These are phyloP conservation scores for Julus scanicus DNA, from an alignment of 2,888 invertebrate genomes.

Conservation along the genomic window DNA sequence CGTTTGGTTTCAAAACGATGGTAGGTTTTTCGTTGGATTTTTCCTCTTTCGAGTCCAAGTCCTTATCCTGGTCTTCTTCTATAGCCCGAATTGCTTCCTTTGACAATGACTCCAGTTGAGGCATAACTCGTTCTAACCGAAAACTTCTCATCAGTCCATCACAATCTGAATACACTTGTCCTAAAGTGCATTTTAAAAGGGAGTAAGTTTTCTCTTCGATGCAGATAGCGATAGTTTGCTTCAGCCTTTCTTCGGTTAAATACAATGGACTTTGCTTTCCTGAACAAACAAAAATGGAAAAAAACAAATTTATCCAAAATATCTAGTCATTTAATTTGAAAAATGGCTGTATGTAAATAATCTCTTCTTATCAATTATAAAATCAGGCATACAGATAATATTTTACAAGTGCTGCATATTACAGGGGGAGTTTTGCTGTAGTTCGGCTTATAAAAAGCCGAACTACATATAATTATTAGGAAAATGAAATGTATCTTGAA, in stretches of 20 bases:
- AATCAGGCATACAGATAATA: too few species aligned
- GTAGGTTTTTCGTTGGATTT: constrained; percentile 58
- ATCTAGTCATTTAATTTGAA: neutral
- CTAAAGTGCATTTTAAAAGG: constrained; percentile 78
- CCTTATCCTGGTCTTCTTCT: constrained; percentile 86
- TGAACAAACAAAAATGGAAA: neutral
- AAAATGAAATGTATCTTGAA: too few species aligned
- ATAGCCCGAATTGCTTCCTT: constrained; percentile 79
- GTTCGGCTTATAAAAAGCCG: too few species aligned
- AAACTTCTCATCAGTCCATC: constrained; percentile 61
- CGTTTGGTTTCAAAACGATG: constrained; percentile 70
- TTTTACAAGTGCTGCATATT: too few species aligned
- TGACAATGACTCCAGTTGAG: constrained; percentile 64
- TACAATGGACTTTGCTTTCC: constrained; percentile 58
- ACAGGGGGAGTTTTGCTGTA: too few species aligned
- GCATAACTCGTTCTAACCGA: neutral
- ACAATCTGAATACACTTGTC: constrained; percentile 78
- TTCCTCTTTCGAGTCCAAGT: constrained; percentile 75
- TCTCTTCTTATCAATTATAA: too few species aligned
- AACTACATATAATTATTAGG: too few species aligned
- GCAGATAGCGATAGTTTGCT: constrained; percentile 80
- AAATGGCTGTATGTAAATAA: neutral
- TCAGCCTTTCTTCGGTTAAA: constrained; percentile 80
- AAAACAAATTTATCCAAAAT: neutral
- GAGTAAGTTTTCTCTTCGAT: constrained; percentile 76